Percentiles rank a stretch among this genome's conserved stretches.
Evolutionary conservation across 2,888 invertebrate species (phyloP).

Genomic region (Lycophotia porphyrea): DNA sequence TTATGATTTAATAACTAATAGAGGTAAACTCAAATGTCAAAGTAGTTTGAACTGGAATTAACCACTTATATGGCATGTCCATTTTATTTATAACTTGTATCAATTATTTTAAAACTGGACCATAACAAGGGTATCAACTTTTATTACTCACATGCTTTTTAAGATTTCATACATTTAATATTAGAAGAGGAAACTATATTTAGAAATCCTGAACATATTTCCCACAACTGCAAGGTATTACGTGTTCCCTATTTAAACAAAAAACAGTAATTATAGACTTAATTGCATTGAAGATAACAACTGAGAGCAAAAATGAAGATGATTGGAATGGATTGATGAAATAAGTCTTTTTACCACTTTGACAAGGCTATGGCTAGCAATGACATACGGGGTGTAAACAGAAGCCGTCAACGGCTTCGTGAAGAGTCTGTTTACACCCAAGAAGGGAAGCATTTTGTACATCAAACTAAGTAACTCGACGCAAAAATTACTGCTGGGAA

Average conservation of each 20-base stretch:
- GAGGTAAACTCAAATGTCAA: constrained; percentile 18
- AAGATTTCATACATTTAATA: not conserved
- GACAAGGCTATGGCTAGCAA: not conserved
- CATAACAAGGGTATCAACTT: constrained; percentile 12
- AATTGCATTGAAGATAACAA: constrained; percentile 32
- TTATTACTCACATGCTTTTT: not conserved
- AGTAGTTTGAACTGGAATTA: constrained; percentile 24
- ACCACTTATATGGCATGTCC: not conserved
- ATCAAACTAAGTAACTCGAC: too few species aligned
- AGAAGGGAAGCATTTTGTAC: too few species aligned
- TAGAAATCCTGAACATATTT: constrained; percentile 31
- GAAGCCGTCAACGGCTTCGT: too few species aligned
- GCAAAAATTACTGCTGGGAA: too few species aligned
- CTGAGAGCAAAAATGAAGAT: constrained; percentile 21
- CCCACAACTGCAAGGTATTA: constrained; percentile 10
- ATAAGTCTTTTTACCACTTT: not conserved
- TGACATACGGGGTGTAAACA: too few species aligned
- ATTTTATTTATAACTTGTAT: constrained; percentile 26
- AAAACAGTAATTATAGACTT: not conserved
- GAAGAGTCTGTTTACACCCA: too few species aligned
- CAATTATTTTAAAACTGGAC: constrained; percentile 32
- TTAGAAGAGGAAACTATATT: constrained; percentile 43
- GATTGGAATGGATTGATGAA: not conserved
- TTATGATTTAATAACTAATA: constrained; percentile 30
- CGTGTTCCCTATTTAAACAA: not conserved